These are phyloP conservation scores for Poeciliopsis occidentalis DNA, from an alignment of 2,113 vertebrate species.

Conservation along the genomic window DNA sequence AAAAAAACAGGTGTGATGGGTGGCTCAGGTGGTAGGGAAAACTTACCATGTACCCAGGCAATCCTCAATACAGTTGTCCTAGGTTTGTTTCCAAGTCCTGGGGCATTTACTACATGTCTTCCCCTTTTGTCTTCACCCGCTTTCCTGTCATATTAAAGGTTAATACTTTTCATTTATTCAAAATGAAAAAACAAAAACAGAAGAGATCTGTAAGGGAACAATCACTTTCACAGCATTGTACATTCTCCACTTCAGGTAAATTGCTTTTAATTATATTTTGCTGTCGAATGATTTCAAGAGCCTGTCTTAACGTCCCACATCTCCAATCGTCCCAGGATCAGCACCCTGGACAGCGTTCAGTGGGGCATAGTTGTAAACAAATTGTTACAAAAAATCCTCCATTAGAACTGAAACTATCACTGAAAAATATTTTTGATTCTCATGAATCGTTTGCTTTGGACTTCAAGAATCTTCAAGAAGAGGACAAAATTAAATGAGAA, in stretches of 20 bases:
- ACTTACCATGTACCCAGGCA: too few species aligned
- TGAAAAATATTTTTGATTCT: neutral
- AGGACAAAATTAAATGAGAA: neutral
- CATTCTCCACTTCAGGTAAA: neutral
- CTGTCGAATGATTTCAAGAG: constrained; percentile 1
- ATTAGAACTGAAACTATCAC: constrained; percentile 5
- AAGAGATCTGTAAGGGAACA: too few species aligned
- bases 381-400: constrained; percentile 25
- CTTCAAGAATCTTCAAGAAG: neutral
- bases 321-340: constrained; percentile 43
- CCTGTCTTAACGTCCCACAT: constrained; percentile 3
- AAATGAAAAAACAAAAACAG: too few species aligned
- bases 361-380: constrained; percentile 15
- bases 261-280: neutral
- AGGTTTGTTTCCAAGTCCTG: too few species aligned
- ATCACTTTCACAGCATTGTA: neutral
- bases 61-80: too few species aligned
- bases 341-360: constrained; percentile 66
- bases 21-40: too few species aligned
- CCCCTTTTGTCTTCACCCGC: too few species aligned
- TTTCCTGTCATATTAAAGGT: too few species aligned
- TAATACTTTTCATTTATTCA: too few species aligned
- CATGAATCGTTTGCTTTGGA: neutral
- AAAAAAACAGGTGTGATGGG: too few species aligned
- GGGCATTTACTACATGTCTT: too few species aligned